Evolutionary conservation across 2,113 vertebrate genomes (phyloP).

Genomic region (Addax nasomaculatus): DNA sequence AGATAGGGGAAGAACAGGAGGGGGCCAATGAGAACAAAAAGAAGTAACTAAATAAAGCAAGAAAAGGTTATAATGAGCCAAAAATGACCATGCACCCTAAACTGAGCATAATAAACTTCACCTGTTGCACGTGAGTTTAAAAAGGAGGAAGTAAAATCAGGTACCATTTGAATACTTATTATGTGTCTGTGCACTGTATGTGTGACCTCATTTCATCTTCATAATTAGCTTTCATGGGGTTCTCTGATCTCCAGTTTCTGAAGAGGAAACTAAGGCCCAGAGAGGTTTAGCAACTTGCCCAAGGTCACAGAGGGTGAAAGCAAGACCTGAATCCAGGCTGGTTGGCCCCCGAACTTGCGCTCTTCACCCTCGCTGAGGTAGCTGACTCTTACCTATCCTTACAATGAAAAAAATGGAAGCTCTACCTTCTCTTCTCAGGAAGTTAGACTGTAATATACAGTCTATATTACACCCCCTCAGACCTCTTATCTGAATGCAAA

Average conservation of each 20-base stretch:
- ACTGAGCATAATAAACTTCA: not conserved
- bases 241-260: not conserved
- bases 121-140: not conserved
- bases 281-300: not conserved
- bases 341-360: fast-evolving
- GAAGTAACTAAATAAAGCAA: not conserved
- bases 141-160: not conserved
- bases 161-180: not conserved
- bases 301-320: not conserved
- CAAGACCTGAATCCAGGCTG: not conserved
- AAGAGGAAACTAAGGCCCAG: not conserved
- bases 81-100: not conserved
- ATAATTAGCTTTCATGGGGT: not conserved
- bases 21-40: not conserved
- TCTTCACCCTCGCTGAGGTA: not conserved
- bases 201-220: not conserved
- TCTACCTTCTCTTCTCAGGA: not conserved
- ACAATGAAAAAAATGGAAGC: not conserved
- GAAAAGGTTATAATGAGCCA: not conserved
- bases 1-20: not conserved
- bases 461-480: not conserved
- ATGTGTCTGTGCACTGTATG: not conserved
- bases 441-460: not conserved
- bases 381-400: not conserved
- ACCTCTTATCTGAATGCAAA: not conserved